Percentiles rank a stretch among this genome's conserved stretches.
These are phyloP conservation scores for Bombylius major DNA, from an alignment of 2,888 invertebrate genomes.

Conservation along the genomic window DNA sequence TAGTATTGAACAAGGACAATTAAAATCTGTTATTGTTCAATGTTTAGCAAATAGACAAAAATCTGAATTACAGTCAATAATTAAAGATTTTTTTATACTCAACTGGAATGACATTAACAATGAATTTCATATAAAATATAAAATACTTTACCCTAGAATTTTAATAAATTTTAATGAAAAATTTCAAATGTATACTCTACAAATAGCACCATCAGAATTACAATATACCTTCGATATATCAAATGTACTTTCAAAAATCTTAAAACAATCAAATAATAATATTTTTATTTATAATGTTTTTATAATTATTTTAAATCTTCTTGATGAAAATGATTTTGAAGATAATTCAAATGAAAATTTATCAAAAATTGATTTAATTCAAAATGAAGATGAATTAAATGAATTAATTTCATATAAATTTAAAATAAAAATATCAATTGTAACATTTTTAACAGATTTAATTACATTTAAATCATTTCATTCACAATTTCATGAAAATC, in stretches of 20 bases:
- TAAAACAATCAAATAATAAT: constrained; percentile 23
- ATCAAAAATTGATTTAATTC: constrained; percentile 20
- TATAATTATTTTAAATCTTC: constrained; percentile 19
- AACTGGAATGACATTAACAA: background rate
- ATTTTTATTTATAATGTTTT: constrained; percentile 28
- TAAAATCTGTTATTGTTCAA: constrained; percentile 21
- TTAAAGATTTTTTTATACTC: constrained; percentile 11
- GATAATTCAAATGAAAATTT: constrained; percentile 2
- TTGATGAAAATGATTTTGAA: constrained; percentile 13
- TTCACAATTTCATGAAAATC: constrained; percentile 25
- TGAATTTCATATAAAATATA: constrained; percentile 11
- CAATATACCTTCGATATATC: constrained; percentile 15
- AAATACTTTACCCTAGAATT: constrained; percentile 21
- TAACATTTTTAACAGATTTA: constrained; percentile 27
- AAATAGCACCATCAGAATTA: constrained; percentile 17
- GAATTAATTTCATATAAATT: constrained; percentile 23
- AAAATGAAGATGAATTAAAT: constrained; percentile 24
- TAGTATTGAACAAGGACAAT: constrained; percentile 12
- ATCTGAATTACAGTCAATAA: constrained; percentile 21
- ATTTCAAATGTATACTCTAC: constrained; percentile 13
- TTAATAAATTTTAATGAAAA: constrained; percentile 14
- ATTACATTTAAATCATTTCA: constrained; percentile 27
- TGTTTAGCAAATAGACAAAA: constrained; percentile 26
- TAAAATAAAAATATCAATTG: constrained; percentile 23
- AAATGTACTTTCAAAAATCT: constrained; percentile 19